Evolutionary conservation across 2,888 invertebrate species (phyloP).

Genomic region (Apeira syringaria): DNA sequence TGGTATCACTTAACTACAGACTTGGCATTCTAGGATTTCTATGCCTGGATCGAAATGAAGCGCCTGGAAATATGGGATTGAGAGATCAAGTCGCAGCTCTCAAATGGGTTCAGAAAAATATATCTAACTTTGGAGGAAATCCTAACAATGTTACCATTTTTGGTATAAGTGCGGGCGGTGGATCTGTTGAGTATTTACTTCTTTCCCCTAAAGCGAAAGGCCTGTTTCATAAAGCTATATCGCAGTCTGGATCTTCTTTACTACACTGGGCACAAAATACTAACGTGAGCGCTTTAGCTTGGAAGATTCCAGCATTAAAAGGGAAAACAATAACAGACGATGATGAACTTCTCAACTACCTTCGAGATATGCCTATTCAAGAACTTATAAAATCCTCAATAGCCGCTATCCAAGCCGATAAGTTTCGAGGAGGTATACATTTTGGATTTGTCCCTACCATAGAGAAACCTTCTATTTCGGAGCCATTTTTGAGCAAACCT

Average conservation of each 20-base stretch:
- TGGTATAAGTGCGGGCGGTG: slow-evolving; percentile 80
- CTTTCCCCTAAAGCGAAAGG: slow-evolving; percentile 72
- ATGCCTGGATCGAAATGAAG: slow-evolving; percentile 62
- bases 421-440: slow-evolving; percentile 58
- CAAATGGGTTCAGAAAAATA: slow-evolving; percentile 79
- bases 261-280: slow-evolving; percentile 72
- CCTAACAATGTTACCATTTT: slow-evolving; percentile 76
- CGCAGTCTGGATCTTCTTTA: slow-evolving; percentile 80
- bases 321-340: slow-evolving; percentile 44
- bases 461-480: slow-evolving; percentile 63
- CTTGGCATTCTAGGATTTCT: slow-evolving; percentile 74
- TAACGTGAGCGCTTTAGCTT: slow-evolving; percentile 51
- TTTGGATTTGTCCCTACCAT: slow-evolving; percentile 79
- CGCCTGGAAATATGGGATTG: slow-evolving; percentile 77
- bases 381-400: slow-evolving; percentile 59
- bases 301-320: slow-evolving; percentile 51
- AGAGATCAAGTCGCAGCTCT: slow-evolving; percentile 80
- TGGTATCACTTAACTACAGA: slow-evolving; percentile 72
- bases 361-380: slow-evolving; percentile 53
- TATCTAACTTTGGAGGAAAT: slow-evolving; percentile 73
- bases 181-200: slow-evolving; percentile 70
- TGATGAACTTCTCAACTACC: slow-evolving; percentile 50
- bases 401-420: slow-evolving; percentile 40
- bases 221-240: slow-evolving; percentile 79
- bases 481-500: slow-evolving; percentile 67